Conservation (phyloP, 2,113 vertebrate species). For the Trichechus manatus region DNA sequence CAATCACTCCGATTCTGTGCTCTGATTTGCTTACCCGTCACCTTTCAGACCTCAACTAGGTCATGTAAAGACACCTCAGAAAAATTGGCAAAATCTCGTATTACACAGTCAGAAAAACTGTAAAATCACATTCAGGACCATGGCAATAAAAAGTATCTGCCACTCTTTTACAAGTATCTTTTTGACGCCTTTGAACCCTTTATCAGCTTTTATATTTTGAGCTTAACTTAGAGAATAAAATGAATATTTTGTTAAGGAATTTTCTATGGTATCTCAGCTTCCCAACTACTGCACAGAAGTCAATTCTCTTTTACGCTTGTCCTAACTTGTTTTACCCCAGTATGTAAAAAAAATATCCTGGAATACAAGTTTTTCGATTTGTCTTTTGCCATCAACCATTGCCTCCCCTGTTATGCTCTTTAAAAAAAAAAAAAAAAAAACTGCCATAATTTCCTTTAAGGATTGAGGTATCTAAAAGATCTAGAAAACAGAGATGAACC, state of each 20-base stretch:
- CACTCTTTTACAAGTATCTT: background rate
- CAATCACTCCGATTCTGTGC: background rate
- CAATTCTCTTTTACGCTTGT: background rate
- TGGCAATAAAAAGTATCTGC: background rate
- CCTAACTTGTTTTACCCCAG: background rate
- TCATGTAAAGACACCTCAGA: background rate
- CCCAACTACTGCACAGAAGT: background rate
- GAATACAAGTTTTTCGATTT: background rate
- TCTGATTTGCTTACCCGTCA: background rate
- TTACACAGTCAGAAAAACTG: background rate
- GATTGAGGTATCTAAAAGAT: background rate
- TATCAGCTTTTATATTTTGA: background rate
- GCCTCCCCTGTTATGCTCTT: background rate
- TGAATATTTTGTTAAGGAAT: background rate
- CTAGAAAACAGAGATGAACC: background rate
- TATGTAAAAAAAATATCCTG: background rate
- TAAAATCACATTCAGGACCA: background rate
- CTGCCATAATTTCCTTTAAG: background rate
- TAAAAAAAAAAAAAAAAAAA: background rate
- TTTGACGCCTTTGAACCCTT: background rate
- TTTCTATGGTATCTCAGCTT: background rate
- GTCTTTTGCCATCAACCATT: background rate
- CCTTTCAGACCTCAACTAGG: background rate
- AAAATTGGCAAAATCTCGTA: background rate
- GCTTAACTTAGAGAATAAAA: background rate